Base-by-base conservation (phyloP, 2,797 vertebrate genomes). In the Luscinia megarhynchos region DNA sequence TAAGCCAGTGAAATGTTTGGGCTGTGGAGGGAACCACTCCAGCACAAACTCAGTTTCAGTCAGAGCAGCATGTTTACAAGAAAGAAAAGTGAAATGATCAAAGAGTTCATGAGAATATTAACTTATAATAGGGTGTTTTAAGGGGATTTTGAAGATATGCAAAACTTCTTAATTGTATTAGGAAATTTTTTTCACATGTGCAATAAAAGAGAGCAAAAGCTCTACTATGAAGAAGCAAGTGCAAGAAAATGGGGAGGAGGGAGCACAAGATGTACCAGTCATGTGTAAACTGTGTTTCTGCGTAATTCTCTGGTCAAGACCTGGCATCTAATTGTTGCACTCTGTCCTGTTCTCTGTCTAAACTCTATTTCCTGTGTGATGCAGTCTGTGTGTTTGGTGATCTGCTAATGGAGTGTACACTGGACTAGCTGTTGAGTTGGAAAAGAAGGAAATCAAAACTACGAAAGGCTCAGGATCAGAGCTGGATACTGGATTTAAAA, bases 201-300 rank as follows among this genome's bases (percentile, higher is more conserved):
- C 3, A 45, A 40, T 55, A 72, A 7, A 6, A 27, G 12, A 36
- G 7, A 15, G 12, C 7, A 48, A 36, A 68, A 74, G 3, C 6
- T 55, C 18, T 13, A 46, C 40, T 67, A 15, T 57, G 23, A 7
- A 59, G 34, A 21, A 78, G 27, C 1, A 59, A 63, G 4, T 9
- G 7, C 0, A 0, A n/a, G n/a, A 55, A 74, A 85, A 57, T 5
- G 9, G 5, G 18, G 12, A 88, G 3, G 14, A 70, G 2, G 3
- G 11, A 38, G 11, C 23, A 58, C 19, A 64, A 78, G 82, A 55
- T 23, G 8, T 15, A 1, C 9, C 0, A 1, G 19, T 43, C 4
- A 3, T 10, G 1, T 46, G 11, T 50, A 73, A 84, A 26, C 1
- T 20, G 17, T 27, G 6, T 20, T 16, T 75, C 48, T 55, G 10